Evolutionary conservation across 2,113 vertebrate genomes (phyloP), one percentile per base, ranked within the genome.

Genomic region (Sylvietta virens): DNA sequence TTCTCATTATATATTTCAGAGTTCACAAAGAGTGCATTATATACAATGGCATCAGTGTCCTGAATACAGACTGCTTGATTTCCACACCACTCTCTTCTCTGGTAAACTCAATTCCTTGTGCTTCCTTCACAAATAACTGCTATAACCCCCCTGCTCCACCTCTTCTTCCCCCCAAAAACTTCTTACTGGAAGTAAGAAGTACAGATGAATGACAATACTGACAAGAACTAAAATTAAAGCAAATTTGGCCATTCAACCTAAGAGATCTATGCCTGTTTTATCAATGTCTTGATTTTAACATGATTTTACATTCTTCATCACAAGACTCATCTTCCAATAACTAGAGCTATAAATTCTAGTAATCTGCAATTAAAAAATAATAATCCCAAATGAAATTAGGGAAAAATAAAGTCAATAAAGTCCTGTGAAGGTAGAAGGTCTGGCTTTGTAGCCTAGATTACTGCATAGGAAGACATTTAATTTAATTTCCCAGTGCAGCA

Each of bases 91-190:
- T 28, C 20, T 76, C 8, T 67, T 61, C 28, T 24, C 37, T 26
- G 15, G 1, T 14, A 31, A 6, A 67, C 17, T 33, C 51, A 81
- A 16, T 39, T 66, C 12, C 8, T 35, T 61, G 13, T 9, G 3
- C 19, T 15, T 35, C 24, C 19, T 89, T 71, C 22, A 79, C 13
- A 70, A 83, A 17, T 16, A 71, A 4, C 6, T 62, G 54, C 31
- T 56, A 17, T 18, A 70, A 27, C 2, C 2, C 3, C 6, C 4
- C 19, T 9, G 10, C 13, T 2, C 2, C 4, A 37, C 10, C 13
- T 39, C 15, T 13, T 18, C 15, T n/a, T 42, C 15, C 22, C 26
- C 5, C 3, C 1, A 2, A 39, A 64, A 57, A 47, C 24, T 3
- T 62, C 4, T 51, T 56, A 15, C 37, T 44, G 8, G 5, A 13